Percentiles rank a stretch among this genome's conserved stretches.
phyloP scores from a whole-genome alignment of 2,888 invertebrate species.

The Drosophila flavopinicola region DNA sequence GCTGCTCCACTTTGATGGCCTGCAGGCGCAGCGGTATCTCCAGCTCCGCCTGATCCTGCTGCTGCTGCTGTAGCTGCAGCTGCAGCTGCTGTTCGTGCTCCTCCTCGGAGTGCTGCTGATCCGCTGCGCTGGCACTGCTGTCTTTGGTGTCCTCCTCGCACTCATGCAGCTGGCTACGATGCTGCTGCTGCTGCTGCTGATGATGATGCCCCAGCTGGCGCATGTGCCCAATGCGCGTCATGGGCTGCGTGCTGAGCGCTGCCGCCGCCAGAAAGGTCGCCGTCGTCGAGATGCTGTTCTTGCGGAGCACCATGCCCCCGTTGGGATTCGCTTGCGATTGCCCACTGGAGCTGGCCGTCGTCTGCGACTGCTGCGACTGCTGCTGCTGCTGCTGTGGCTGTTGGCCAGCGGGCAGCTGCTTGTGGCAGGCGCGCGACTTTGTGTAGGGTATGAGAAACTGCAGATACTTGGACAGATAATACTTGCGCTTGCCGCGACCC shows the following conservation, averaged over 20 bases:
- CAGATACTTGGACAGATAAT: constrained; percentile 81
- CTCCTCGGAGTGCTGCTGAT: constrained; percentile 67
- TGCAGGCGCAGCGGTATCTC: constrained; percentile 55
- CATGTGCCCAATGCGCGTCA: constrained; percentile 72
- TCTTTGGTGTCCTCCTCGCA: constrained; percentile 76
- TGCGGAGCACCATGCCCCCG: constrained; percentile 68
- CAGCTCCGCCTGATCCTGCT: constrained; percentile 1
- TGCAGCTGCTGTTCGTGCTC: constrained; percentile 47
- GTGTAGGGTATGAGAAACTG: constrained; percentile 82
- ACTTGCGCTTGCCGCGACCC: constrained; percentile 81
- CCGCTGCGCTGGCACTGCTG: constrained; percentile 37
- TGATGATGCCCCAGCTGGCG: constrained; percentile 54
- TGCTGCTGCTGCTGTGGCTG: neutral
- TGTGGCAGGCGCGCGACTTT: constrained; percentile 73
- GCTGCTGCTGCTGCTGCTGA: constrained; percentile 9
- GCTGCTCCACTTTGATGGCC: constrained; percentile 66
- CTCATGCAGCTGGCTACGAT: neutral
- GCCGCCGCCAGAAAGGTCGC: constrained; percentile 20
- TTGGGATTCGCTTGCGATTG: constrained; percentile 5
- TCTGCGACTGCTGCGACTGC: neutral
- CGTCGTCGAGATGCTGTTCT: constrained; percentile 52
- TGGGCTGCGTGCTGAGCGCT: constrained; percentile 42
- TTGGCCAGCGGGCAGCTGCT: constrained; percentile 26
- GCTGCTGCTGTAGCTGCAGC: constrained; percentile 50
- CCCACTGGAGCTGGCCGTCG: neutral